Evolutionary conservation across 2,797 vertebrate species (phyloP).

Genomic region (Cygnus olor): DNA sequence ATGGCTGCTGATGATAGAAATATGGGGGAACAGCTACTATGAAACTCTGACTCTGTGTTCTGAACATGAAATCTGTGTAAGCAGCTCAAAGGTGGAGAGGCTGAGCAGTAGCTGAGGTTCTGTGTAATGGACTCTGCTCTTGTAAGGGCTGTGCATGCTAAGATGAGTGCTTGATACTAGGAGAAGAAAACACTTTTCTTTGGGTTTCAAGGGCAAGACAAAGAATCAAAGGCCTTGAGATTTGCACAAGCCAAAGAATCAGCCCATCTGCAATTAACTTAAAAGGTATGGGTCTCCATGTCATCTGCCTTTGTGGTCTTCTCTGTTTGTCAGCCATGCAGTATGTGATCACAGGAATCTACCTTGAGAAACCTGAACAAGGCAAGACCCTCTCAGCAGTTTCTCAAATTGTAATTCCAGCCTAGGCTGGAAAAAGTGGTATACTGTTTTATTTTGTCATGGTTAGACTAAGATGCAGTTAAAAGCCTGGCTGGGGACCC

Average conservation of each 20-base stretch:
- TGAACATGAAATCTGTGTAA: background rate
- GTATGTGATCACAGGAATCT: background rate
- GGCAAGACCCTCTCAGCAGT: background rate
- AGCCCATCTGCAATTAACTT: background rate
- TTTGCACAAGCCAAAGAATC: background rate
- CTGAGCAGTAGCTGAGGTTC: background rate
- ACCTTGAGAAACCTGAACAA: background rate
- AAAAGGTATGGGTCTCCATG: background rate
- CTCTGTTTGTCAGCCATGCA: background rate
- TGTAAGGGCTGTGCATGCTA: background rate
- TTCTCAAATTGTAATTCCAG: background rate
- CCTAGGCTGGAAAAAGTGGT: background rate
- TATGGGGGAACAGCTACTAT: background rate
- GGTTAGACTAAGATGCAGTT: background rate
- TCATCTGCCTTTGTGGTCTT: background rate
- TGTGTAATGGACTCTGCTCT: background rate
- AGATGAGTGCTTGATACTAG: background rate
- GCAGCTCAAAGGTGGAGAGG: background rate
- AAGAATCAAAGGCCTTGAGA: background rate
- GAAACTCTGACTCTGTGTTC: background rate
- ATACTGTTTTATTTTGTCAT: background rate
- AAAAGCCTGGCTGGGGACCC: accelerated
- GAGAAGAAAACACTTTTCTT: background rate
- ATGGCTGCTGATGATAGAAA: background rate
- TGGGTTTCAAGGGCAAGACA: background rate